phyloP scores from a whole-genome alignment of 1,140 invertebrate genomes.

The Eupristina koningsbergeri region DNA sequence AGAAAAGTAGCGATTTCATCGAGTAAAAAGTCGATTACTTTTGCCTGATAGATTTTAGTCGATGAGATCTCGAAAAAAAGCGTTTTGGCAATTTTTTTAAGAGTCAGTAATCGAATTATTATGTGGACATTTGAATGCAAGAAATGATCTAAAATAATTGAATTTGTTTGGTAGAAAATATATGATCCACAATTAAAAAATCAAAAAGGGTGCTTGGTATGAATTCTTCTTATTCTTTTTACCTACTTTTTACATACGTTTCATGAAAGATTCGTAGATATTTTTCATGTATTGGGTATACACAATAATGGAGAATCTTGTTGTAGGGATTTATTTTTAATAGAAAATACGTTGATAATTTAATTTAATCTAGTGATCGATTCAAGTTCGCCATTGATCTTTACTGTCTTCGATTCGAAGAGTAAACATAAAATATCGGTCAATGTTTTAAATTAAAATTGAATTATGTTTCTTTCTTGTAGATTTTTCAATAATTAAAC shows the following conservation, averaged over 20 bases:
- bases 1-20: too few relatives aligned
- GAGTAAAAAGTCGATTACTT: too few relatives aligned
- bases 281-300: background rate
- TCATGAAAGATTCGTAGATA: background rate
- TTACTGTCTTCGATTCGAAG: background rate
- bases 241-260: background rate
- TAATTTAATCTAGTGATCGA: conserved; percentile 13
- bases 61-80: conserved; percentile 12
- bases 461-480: background rate
- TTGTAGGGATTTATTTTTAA: background rate
- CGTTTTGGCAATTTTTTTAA: too few relatives aligned
- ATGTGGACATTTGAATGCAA: background rate
- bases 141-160: background rate
- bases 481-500: too few relatives aligned
- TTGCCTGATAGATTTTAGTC: background rate
- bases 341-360: background rate
- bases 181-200: background rate
- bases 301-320: conserved; percentile 7
- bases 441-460: too few relatives aligned
- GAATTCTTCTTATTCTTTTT: conserved; percentile 19
- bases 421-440: background rate
- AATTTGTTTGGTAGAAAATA: background rate
- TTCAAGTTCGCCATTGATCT: background rate
- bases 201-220: background rate
- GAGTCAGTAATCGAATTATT: conserved; percentile 41